These are phyloP conservation scores for Drymodes brunneopygia DNA, from an alignment of 2,113 vertebrate genomes.

Conservation along the genomic window DNA sequence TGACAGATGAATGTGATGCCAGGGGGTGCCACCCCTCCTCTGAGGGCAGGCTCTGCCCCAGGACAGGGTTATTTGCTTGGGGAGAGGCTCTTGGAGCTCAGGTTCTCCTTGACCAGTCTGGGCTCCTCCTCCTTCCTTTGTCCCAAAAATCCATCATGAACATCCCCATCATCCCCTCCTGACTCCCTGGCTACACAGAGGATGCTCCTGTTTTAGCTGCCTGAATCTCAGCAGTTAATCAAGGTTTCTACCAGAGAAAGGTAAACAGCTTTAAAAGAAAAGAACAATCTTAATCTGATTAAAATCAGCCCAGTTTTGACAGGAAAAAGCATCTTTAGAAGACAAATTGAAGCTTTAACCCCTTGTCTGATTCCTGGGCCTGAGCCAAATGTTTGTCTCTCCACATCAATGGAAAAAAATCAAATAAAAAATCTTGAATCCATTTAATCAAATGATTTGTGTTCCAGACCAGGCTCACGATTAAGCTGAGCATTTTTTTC, in stretches of 20 bases:
- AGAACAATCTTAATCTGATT: background rate
- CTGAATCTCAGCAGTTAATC: background rate
- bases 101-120: background rate
- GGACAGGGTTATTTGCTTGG: background rate
- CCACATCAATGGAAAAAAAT: background rate
- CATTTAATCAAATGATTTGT: background rate
- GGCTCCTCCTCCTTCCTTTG: background rate
- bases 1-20: background rate
- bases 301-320: background rate
- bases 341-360: background rate
- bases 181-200: background rate
- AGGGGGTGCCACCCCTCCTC: background rate
- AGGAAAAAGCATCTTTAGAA: background rate
- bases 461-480: background rate
- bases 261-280: background rate
- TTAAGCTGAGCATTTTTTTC: background rate
- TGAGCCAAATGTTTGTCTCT: background rate
- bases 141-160: background rate
- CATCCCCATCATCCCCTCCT: background rate
- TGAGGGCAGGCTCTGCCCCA: background rate
- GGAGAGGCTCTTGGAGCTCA: background rate
- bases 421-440: background rate
- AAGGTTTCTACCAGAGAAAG: background rate
- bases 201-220: background rate
- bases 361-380: background rate